Evolutionary conservation across 2,888 invertebrate species (phyloP), one percentile per base, ranked within the genome.

Genomic region (Hedya salicella): DNA sequence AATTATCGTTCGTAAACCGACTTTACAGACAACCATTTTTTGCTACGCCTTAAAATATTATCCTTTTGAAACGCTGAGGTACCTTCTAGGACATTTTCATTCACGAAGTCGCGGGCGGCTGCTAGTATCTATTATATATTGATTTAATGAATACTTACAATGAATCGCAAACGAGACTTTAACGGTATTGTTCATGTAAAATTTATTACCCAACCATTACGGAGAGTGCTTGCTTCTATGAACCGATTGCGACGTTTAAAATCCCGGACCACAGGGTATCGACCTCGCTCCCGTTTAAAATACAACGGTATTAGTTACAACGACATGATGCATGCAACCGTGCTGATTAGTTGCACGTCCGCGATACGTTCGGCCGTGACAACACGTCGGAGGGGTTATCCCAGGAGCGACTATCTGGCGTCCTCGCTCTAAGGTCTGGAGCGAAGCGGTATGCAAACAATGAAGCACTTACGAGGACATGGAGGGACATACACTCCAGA

Each of bases 401-500:
- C 48, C 40, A 16, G 17, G 52, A 52, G 40, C 48, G 32, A 49
- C 48, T 49, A 66, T 54, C 57, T 52, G 32, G 32, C 40, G 54
- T 49, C 48, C 54, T 62, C 48, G 53, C 48, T 61, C 52, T 49
- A 53, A 16, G 52, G 59, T 53, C 62, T 62, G 46, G 42, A 68
- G 60, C 49, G 46, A 36, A 68, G 60, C 49, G 67, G 50, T 50
- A 62, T 56, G 62, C 59, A 69, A 69, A 66, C 69, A 68, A 67
- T 68, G 53, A 50, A 67, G 36, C 52, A 54, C 62, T 59, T 62
- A 66, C 61, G 30, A 56, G 56, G 57, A 66, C 48, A 52, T 52
- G 64, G 65, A 44, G 44, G 42, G 46, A 68, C 64, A 70, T 72
- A 68, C 57, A 62, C 68, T 71, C 60, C 62, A 59, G 70, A 67